Percentiles rank a stretch among this genome's conserved stretches.
phyloP scores from a whole-genome alignment of 2,113 vertebrate species.

The Heptranchias perlo region DNA sequence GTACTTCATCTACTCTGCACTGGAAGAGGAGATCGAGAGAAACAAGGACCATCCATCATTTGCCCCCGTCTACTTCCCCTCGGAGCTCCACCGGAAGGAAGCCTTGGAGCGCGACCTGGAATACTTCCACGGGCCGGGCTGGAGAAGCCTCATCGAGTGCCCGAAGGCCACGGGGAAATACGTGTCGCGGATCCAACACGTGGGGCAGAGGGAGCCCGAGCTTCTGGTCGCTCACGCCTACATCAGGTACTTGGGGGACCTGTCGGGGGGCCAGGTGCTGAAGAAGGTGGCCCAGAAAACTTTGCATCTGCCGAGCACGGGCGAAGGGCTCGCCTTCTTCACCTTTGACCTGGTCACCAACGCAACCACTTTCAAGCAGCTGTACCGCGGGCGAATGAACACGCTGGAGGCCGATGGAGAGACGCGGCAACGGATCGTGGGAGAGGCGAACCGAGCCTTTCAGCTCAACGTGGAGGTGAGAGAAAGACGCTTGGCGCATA shows the following conservation, averaged over 20 bases:
- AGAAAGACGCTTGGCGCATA: slow-evolving; percentile 7
- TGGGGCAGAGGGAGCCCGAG: slow-evolving; percentile 71
- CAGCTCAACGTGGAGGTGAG: slow-evolving; percentile 71
- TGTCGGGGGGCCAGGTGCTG: slow-evolving; percentile 87
- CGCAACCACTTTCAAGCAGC: slow-evolving; percentile 85
- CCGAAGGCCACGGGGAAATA: slow-evolving; percentile 67
- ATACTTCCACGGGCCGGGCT: slow-evolving; percentile 71
- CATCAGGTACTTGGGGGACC: slow-evolving; percentile 87
- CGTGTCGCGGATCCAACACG: slow-evolving; percentile 51
- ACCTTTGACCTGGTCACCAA: slow-evolving; percentile 76
- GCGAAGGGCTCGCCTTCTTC: slow-evolving; percentile 82
- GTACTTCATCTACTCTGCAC: slow-evolving; percentile 73
- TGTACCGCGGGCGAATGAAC: slow-evolving; percentile 89
- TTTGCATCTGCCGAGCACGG: slow-evolving; percentile 64
- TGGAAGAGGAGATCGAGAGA: slow-evolving; percentile 78
- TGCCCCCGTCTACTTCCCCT: slow-evolving; percentile 76
- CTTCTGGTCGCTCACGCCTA: slow-evolving; percentile 85
- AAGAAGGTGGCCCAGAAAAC: slow-evolving; percentile 85
- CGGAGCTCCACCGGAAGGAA: slow-evolving; percentile 69
- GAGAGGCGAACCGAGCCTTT: slow-evolving; percentile 79
- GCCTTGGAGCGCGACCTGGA: slow-evolving; percentile 71
- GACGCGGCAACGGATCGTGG: slow-evolving; percentile 60
- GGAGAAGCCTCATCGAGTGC: slow-evolving; percentile 63
- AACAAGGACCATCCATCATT: slow-evolving; percentile 67
- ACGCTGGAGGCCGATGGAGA: slow-evolving; percentile 68